Evolutionary conservation across 37 sponge, comb jelly and placozoan species (phyloP).

Genomic region (Cliona cf. orientalis): DNA sequence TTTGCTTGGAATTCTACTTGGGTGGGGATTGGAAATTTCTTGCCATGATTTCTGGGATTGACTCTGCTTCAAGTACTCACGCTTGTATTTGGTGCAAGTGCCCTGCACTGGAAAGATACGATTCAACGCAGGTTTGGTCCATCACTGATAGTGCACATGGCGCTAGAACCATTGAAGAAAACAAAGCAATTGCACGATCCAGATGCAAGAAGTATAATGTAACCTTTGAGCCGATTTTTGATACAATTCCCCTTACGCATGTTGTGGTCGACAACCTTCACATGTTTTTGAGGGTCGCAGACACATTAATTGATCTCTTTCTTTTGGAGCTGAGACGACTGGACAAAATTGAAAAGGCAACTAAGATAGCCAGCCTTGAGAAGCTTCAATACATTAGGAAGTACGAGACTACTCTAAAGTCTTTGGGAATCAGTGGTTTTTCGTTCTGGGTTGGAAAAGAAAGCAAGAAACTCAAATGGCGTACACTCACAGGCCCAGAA

Average conservation of each 20-base stretch:
- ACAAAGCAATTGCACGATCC: not conserved
- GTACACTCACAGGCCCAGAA: slow-evolving; percentile 33
- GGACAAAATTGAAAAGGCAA: not conserved
- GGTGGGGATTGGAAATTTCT: slow-evolving; percentile 25
- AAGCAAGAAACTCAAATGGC: slow-evolving; percentile 3
- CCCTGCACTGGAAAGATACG: not conserved
- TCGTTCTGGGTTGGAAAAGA: slow-evolving; percentile 7
- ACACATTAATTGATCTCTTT: slow-evolving; percentile 11
- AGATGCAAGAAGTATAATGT: not conserved
- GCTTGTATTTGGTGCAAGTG: slow-evolving; percentile 41
- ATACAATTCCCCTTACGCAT: not conserved
- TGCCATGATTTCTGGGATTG: slow-evolving; percentile 3
- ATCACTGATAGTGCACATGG: not conserved
- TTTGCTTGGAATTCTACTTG: not conserved
- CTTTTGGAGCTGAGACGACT: not conserved
- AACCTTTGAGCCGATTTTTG: not conserved
- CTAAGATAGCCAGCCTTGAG: not conserved
- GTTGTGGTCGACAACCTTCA: slow-evolving; percentile 19
- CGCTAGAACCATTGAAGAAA: slow-evolving; percentile 15
- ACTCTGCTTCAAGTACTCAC: slow-evolving; percentile 1
- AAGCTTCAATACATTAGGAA: not conserved
- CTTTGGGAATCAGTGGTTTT: not conserved
- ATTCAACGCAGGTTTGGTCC: not conserved
- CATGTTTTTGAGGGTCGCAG: slow-evolving; percentile 11
- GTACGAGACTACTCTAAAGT: slow-evolving; percentile 3